These are phyloP conservation scores for Pasiphila rectangulata DNA, from an alignment of 2,888 invertebrate species.

Conservation along the genomic window DNA sequence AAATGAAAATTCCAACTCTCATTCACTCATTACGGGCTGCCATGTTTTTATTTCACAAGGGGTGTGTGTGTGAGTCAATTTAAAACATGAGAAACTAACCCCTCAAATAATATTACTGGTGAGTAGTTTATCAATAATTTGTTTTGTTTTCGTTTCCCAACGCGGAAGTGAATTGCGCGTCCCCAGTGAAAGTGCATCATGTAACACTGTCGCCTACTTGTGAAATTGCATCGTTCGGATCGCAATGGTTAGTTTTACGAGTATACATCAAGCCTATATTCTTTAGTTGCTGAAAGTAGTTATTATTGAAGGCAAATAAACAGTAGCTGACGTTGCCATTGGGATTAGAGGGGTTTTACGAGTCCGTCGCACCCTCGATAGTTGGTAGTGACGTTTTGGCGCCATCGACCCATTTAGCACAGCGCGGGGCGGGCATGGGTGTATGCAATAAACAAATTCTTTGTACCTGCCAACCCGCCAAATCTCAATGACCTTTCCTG, in stretches of 20 bases:
- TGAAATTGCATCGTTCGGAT: conserved; percentile 72
- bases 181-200: conserved; percentile 80
- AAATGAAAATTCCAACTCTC: conserved; percentile 63
- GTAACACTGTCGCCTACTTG: conserved; percentile 76
- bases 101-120: conserved; percentile 71
- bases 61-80: conserved; percentile 82
- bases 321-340: conserved; percentile 37
- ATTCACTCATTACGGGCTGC: conserved; percentile 80
- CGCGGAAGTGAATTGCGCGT: conserved; percentile 60
- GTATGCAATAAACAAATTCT: conserved; percentile 48
- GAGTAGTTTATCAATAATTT: conserved; percentile 52
- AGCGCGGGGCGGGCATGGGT: conserved; percentile 65
- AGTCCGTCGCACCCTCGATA: conserved; percentile 47
- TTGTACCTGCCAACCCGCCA: conserved; percentile 44
- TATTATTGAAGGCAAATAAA: conserved; percentile 32
- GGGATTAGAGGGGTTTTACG: conserved; percentile 30
- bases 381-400: conserved; percentile 70
- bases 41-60: conserved; percentile 87
- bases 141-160: conserved; percentile 47
- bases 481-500: conserved; percentile 57
- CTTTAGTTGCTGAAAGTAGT: neutral
- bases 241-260: conserved; percentile 52
- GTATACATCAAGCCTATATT: conserved; percentile 44
- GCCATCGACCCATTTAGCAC: conserved; percentile 79
- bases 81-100: conserved; percentile 75